Base-by-base conservation (phyloP, 2,888 invertebrate species). In the Lasioglossum pauxillum region DNA sequence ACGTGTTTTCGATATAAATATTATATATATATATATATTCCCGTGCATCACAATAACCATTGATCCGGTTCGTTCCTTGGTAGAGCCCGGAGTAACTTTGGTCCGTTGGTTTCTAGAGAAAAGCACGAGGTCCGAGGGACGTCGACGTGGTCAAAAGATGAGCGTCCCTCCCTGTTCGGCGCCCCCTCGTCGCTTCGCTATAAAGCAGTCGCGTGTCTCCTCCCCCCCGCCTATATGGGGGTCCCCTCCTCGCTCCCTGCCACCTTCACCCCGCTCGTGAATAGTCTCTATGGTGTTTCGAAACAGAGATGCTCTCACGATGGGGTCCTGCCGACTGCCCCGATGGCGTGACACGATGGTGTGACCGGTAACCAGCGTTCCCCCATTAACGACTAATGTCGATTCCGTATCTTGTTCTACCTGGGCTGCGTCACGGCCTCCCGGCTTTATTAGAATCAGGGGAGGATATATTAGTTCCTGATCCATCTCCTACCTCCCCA, bases 121-220 rank as follows among this genome's bases (percentile, higher is more conserved):
- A 78, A 78, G 87, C 78, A 79, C 78, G 84, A 46, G n/a, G 81
- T 67, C 71, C 75, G 82, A 84, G 85, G 85, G 81, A 81, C 60
- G 78, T 74, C 53, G 57, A 57, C 64, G 75, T 86, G 93, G 93
- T 93, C 93, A 93, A 92, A 93, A 94, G 92, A 92, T 93, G 91
- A 92, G 88, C 93, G 91, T 89, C 86, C 84, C 82, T 86, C 88
- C 75, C 78, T 69, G 82, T 64, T 80, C 86, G 82, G 82, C 88
- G 41, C 75, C 87, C 90, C 88, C 87, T 91, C 83, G 87, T 80
- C 83, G 85, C 80, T 88, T 86, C 84, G 89, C 92, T 92, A 93
- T 93, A 93, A 94, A 93, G 93, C 91, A 93, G 94, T 94, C 94
- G 94, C 94, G 94, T 94, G 94, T 93, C 91, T 27, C 57, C 78